Evolutionary conservation across 2,888 invertebrate species (phyloP).

Genomic region (Xylocampa areola): DNA sequence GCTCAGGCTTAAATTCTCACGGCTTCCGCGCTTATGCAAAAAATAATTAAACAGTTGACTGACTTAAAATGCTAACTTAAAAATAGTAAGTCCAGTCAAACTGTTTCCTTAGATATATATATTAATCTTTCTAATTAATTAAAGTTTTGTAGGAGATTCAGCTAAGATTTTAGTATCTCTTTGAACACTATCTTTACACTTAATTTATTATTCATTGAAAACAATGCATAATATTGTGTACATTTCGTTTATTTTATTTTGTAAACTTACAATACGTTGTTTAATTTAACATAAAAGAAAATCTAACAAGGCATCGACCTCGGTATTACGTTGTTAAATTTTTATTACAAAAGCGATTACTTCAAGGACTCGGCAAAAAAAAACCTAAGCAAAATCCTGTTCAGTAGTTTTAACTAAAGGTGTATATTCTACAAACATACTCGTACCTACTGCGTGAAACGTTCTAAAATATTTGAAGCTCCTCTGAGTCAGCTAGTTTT

Average conservation of each 20-base stretch:
- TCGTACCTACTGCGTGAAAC: conserved; percentile 30
- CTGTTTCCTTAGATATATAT: no score
- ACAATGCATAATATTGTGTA: no score
- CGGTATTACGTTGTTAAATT: conserved; percentile 28
- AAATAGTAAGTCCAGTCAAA: no score
- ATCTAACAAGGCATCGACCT: conserved; percentile 34
- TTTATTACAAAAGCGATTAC: conserved; percentile 23
- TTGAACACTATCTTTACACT: background rate
- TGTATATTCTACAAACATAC: no score
- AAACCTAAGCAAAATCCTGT: conserved; percentile 35
- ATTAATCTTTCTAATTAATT: no score
- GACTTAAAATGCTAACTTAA: background rate
- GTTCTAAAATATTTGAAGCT: conserved; percentile 49
- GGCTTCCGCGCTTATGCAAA: background rate
- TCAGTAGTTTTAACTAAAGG: conserved; percentile 28
- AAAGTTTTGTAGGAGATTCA: no score
- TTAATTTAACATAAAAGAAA: conserved; percentile 27
- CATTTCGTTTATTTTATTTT: conserved; percentile 5
- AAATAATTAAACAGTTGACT: background rate
- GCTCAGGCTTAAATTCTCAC: background rate
- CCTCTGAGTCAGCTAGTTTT: conserved; percentile 36
- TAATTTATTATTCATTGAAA: no score
- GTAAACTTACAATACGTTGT: conserved; percentile 14
- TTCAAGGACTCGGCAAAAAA: conserved; percentile 36
- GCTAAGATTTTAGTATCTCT: no score